Percentiles rank a stretch among this genome's conserved stretches.
Conservation (phyloP, 2,888 invertebrate species). For the Julus scandinavius region DNA sequence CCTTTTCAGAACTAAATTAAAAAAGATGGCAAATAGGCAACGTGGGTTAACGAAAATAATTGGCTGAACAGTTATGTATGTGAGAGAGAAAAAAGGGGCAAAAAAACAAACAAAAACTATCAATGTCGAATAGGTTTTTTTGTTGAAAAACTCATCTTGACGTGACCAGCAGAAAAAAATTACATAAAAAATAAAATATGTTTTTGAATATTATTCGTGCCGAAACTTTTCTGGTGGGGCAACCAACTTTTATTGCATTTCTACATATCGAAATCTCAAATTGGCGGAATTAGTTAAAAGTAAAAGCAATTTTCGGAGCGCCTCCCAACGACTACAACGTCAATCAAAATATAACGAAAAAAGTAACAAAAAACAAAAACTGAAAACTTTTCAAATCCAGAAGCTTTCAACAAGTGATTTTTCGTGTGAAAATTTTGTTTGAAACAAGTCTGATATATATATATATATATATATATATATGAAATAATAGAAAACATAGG, state of each 20-base stretch:
- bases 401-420: too few species aligned
- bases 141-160: constrained; percentile 20
- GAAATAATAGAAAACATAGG: too few species aligned
- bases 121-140: background rate
- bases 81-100: background rate
- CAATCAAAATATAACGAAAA: background rate
- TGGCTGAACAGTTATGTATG: background rate
- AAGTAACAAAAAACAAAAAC: too few species aligned
- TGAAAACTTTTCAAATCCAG: too few species aligned
- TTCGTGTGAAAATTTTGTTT: too few species aligned
- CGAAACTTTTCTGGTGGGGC: background rate
- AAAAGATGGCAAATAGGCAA: background rate
- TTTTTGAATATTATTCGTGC: too few species aligned
- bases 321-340: background rate
- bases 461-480: too few species aligned
- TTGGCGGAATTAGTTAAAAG: constrained; percentile 7
- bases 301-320: constrained; percentile 2
- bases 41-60: constrained; percentile 13
- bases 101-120: background rate
- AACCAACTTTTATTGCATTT: background rate
- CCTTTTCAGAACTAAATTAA: background rate
- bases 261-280: background rate
- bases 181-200: background rate
- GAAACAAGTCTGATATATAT: too few species aligned
- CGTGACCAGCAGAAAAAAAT: background rate